Evolutionary conservation across 2,888 invertebrate species (phyloP).

Genomic region (Drosophila prolongata): DNA sequence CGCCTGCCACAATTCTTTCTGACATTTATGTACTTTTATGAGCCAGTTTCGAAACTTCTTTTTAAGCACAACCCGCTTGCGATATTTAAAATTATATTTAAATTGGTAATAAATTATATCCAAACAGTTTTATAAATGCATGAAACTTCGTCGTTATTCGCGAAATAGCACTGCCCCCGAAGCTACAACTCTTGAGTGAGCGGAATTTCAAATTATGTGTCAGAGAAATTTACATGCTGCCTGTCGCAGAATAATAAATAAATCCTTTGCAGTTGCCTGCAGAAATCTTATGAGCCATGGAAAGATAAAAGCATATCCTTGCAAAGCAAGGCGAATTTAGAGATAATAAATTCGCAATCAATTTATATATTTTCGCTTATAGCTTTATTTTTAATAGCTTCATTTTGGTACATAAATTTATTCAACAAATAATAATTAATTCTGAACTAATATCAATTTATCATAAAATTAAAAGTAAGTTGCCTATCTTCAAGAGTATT

Average conservation of each 20-base stretch:
- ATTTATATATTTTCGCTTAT: no score
- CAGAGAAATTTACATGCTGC: conserved; percentile 46
- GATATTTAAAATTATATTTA: conserved; percentile 23
- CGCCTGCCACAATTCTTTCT: conserved; percentile 26
- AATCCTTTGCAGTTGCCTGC: conserved; percentile 36
- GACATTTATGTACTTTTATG: conserved; percentile 36
- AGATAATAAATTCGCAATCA: no score
- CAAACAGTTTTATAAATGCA: conserved; percentile 51
- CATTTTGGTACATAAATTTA: no score
- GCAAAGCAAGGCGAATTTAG: not conserved
- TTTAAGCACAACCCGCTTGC: conserved; percentile 4
- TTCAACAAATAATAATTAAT: no score
- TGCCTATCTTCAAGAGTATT: not conserved
- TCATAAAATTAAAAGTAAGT: not conserved
- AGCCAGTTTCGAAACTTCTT: conserved; percentile 15
- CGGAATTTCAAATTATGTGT: conserved; percentile 75
- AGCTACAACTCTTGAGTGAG: conserved; percentile 60
- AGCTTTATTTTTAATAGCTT: no score
- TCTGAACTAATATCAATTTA: no score
- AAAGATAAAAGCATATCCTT: not conserved
- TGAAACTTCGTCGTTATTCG: conserved; percentile 23
- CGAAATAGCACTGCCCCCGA: conserved; percentile 16
- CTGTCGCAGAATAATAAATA: conserved; percentile 51
- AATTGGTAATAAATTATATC: conserved; percentile 42
- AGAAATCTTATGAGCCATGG: conserved; percentile 58